Conservation (phyloP, 1,140 invertebrate genomes). For the Pseudachorutes palmiensis region DNA sequence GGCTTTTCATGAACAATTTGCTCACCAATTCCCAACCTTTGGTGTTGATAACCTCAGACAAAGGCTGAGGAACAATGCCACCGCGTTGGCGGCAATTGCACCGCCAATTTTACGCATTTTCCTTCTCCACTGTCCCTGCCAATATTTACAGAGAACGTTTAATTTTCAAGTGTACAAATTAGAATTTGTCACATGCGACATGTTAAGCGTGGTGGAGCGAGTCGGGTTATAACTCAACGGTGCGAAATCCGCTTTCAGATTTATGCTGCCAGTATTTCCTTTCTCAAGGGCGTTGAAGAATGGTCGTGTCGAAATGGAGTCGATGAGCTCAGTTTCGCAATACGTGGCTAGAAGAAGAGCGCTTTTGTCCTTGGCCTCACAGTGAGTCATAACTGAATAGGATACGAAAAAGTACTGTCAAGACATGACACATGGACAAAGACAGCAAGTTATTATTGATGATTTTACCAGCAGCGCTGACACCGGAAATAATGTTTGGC, state of each 20-base stretch:
- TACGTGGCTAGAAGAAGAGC: not conserved
- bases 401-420: no score
- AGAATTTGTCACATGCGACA: not conserved
- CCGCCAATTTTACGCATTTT: no score
- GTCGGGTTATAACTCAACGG: not conserved
- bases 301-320: not conserved
- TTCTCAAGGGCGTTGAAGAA: not conserved
- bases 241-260: not conserved
- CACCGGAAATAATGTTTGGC: slow-evolving; percentile 2
- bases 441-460: no score
- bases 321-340: not conserved
- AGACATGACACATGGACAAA: no score
- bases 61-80: no score
- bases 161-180: slow-evolving; percentile 2
- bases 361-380: not conserved
- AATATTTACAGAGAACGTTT: no score
- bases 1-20: no score
- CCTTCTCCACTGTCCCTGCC: no score
- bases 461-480: slow-evolving; percentile 1
- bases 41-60: no score
- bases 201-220: not conserved
- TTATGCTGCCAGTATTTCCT: not conserved
- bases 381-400: not conserved
- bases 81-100: no score
- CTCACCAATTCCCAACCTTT: no score